Evolutionary conservation across 2,113 vertebrate genomes (phyloP), one percentile per base, ranked within the genome.

Genomic region (Acanthochromis polyacanthus): DNA sequence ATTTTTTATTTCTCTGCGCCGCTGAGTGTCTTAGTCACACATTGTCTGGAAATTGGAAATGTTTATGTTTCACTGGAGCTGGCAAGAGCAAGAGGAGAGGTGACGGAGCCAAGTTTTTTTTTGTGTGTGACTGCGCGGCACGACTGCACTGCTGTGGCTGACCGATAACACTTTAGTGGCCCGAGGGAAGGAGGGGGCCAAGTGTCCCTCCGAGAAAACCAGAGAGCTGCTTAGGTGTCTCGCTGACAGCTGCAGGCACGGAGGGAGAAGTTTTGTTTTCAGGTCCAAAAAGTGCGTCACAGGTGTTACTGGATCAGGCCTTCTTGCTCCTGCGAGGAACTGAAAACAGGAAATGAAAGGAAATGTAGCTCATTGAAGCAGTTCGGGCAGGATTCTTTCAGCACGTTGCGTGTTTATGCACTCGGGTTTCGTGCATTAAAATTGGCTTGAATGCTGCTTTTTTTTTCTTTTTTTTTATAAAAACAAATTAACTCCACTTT

Each of bases 41-140:
- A 90, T 90, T 92, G 88, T 93, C 87, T 93, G 89, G 84, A 88
- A 88, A 75, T 56, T 81, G 81, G 77, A 75, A 84, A 84, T 92
- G 81, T 91, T 93, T 91, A 82, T 82, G 64, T 90, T 90, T 87
- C 48, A 12, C 74, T 50, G 19, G 61, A 71, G 63, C 65, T 89
- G 89, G 88, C 82, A 87, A 73, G 60, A 38, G 60, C 46, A 48
- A 66, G 23, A 46, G 64, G 36, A n/a, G 45, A 61, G 51, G 72
- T 73, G 84, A 72, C 73, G 51, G 52, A 75, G 92, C 87, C 75
- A 87, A 80, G 80, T 71, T 48, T 83, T 80, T 76, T 32, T 30
- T n/a, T n/a, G n/a, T 25, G 72, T 82, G 69, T 61, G 57, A 60
- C 56, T 78, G 80, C 66, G 38, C 28, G 12, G 64, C 59, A 19